phyloP scores from a whole-genome alignment of 2,888 invertebrate species.

The Torymus aiolomorphi region DNA sequence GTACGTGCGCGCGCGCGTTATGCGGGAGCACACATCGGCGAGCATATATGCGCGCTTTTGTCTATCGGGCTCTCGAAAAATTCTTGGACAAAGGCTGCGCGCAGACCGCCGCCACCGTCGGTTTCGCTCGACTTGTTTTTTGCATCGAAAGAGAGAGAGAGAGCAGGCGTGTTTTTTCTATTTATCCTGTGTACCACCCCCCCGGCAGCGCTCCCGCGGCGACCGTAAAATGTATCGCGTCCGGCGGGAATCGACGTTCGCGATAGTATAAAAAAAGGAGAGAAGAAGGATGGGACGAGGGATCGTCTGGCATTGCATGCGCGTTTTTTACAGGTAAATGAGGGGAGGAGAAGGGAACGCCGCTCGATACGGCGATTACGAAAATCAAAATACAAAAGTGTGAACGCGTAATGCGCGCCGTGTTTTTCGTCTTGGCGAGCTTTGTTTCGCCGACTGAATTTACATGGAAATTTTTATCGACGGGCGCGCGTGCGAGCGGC shows the following conservation, averaged over 20 bases:
- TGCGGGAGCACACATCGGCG: background rate
- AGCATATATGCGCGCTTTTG: background rate
- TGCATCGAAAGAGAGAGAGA: background rate
- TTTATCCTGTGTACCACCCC: slow-evolving; percentile 25
- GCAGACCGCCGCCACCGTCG: slow-evolving; percentile 8
- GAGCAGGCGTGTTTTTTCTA: slow-evolving; percentile 11
- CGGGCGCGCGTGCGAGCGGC: background rate
- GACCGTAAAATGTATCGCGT: slow-evolving; percentile 31
- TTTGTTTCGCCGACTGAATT: slow-evolving; percentile 5
- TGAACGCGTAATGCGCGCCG: background rate
- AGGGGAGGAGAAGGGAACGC: background rate
- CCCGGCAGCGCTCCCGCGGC: slow-evolving; percentile 3
- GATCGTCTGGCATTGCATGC: background rate
- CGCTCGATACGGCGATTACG: too few species aligned
- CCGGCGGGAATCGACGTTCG: slow-evolving; percentile 24
- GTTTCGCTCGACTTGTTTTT: slow-evolving; percentile 12
- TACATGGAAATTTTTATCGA: slow-evolving; percentile 10
- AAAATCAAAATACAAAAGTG: too few species aligned
- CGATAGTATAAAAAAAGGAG: background rate
- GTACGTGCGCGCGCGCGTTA: too few species aligned
- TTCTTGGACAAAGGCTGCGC: slow-evolving; percentile 3
- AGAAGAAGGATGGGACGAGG: background rate
- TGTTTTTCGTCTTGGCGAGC: slow-evolving; percentile 5
- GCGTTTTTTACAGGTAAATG: background rate
- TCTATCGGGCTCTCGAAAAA: slow-evolving; percentile 5